Evolutionary conservation across 2,113 vertebrate genomes (phyloP), one percentile per base, ranked within the genome.

Genomic region (Cinclus mexicanus): DNA sequence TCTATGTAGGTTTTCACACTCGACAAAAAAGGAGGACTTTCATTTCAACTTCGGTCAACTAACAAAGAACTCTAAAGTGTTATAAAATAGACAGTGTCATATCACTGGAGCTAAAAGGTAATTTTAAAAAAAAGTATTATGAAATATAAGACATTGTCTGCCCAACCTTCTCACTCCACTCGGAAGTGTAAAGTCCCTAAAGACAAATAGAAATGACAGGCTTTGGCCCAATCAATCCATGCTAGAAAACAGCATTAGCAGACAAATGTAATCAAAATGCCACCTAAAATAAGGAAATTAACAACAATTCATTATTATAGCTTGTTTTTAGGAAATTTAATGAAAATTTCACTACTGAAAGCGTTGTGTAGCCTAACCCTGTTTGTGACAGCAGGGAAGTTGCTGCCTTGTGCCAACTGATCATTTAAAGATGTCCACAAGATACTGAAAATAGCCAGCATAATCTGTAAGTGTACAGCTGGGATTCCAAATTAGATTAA

Each of bases 401-500:
- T 79, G 49, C 9, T 85, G 67, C 70, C 91, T 92, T 84, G 89
- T 91, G 90, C 84, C 87, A 96, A 90, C 28, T 90, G 77, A 95
- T 95, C 78, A 81, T 93, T 94, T 96, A 93, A 97, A 94, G 93
- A 72, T 89, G 44, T 87, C 61, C 95, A 87, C 60, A 59, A 71
- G 91, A 95, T 89, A 94, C 82, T 86, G 91, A 90, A 95, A 97
- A 94, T 96, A 93, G 57, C 35, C 81, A 7, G 79, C 49, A 78
- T 79, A 93, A 91, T 83, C 83, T 86, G 61, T 89, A 84, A 96
- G 60, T 42, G 47, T 85, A 83, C 77, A 92, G 84, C 77, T 97
- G 97, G 94, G 92, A 78, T 95, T 96, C 94, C 84, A 97, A 96
- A 96, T 96, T 94, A 91, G 81, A 97, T 95, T 93, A 95, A 81